Conservation (phyloP, 2,113 vertebrate species). For the Poecilia latipinna region DNA sequence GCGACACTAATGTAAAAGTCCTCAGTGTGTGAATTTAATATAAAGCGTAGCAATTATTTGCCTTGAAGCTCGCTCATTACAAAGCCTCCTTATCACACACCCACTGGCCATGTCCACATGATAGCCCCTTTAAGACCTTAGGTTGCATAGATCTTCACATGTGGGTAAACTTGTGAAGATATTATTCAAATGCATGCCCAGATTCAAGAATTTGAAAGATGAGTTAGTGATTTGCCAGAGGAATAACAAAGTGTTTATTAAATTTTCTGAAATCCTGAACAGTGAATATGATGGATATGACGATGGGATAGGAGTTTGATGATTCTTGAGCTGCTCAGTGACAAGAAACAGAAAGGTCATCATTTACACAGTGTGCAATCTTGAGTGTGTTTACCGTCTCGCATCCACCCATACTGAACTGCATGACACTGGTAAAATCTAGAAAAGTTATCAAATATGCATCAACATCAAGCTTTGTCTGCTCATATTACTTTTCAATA, state of each 20-base stretch:
- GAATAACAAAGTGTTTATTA: constrained; percentile 48
- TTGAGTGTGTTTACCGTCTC: constrained; percentile 20
- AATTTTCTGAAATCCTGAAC: constrained; percentile 25
- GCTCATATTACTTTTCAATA: background rate
- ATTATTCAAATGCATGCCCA: constrained; percentile 26
- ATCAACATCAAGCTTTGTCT: background rate
- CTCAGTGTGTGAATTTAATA: constrained; percentile 66
- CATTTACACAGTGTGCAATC: constrained; percentile 38
- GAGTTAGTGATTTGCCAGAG: constrained; percentile 39
- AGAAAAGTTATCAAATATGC: background rate
- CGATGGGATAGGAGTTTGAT: constrained; percentile 35
- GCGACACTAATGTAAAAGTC: constrained; percentile 68
- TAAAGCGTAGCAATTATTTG: constrained; percentile 75
- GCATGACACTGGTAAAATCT: background rate
- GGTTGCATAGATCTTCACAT: constrained; percentile 32
- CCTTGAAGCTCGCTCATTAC: constrained; percentile 72
- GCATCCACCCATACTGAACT: constrained; percentile 6
- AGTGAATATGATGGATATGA: constrained; percentile 48
- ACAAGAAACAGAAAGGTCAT: constrained; percentile 43
- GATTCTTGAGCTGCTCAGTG: constrained; percentile 56
- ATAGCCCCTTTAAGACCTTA: constrained; percentile 23
- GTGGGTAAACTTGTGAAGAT: constrained; percentile 23
- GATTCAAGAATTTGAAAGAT: constrained; percentile 6
- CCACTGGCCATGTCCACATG: constrained; percentile 62
- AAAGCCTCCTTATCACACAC: constrained; percentile 61